Conservation (phyloP, 1,140 invertebrate genomes). For the Calliopsis andreniformis region DNA sequence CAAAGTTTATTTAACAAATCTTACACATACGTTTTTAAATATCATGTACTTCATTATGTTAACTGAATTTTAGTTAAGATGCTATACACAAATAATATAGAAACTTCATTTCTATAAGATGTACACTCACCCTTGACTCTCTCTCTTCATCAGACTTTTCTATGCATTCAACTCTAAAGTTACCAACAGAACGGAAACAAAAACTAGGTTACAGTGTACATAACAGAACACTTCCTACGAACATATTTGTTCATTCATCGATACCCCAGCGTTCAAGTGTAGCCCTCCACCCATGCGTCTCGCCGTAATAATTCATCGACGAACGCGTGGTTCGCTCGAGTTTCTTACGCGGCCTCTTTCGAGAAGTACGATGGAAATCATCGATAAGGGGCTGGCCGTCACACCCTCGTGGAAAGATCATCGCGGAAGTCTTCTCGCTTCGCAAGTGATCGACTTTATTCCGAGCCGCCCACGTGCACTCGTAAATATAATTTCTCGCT, state of each 20-base stretch:
- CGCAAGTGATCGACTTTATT: conserved; percentile 46
- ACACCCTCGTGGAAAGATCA: conserved; percentile 48
- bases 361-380: conserved; percentile 26
- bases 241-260: conserved; percentile 28
- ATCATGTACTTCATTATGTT: too few species aligned
- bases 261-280: conserved; percentile 1
- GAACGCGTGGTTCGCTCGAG: not conserved
- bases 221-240: conserved; percentile 7
- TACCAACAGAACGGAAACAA: too few species aligned
- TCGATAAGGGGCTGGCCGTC: conserved; percentile 39
- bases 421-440: conserved; percentile 40
- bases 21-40: too few species aligned
- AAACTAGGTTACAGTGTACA: too few species aligned
- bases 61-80: too few species aligned
- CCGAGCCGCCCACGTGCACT: conserved; percentile 27
- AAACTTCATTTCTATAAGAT: too few species aligned
- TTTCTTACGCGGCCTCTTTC: conserved; percentile 18
- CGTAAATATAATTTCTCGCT: conserved; percentile 57
- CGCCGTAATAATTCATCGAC: conserved; percentile 33
- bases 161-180: too few species aligned
- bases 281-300: conserved; percentile 12
- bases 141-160: too few species aligned
- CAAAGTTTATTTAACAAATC: too few species aligned
- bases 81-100: too few species aligned
- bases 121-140: too few species aligned